These are phyloP conservation scores for Centropus unirufus DNA, from an alignment of 2,113 vertebrate species.

Conservation along the genomic window DNA sequence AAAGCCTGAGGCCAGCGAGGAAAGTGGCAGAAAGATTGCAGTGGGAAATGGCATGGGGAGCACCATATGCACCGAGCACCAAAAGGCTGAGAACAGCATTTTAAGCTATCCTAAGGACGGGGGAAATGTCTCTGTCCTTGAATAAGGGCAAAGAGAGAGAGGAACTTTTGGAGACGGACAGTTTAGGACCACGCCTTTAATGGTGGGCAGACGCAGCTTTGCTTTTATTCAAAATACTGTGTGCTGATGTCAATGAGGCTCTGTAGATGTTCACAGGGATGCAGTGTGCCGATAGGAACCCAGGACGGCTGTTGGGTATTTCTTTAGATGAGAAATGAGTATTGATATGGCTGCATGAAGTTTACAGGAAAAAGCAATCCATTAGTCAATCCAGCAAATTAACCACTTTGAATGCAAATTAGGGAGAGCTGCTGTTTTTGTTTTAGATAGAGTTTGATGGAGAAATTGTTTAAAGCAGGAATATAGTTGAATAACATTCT, in stretches of 20 bases:
- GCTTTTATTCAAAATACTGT: accelerated
- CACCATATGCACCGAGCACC: slow-evolving; percentile 2
- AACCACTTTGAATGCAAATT: background rate
- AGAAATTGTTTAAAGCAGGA: background rate
- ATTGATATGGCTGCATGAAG: background rate
- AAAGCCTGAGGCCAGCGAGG: slow-evolving; percentile 19
- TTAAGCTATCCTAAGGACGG: background rate
- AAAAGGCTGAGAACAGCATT: slow-evolving; percentile 10
- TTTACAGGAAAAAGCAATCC: background rate
- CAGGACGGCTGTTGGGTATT: background rate
- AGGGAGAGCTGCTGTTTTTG: background rate
- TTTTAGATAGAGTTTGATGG: background rate
- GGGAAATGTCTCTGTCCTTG: background rate
- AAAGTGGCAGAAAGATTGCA: background rate
- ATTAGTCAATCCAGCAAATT: background rate
- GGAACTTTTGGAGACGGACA: background rate
- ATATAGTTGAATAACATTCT: background rate
- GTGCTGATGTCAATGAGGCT: background rate
- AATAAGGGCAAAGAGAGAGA: background rate
- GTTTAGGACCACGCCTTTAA: background rate
- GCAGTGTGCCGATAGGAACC: background rate
- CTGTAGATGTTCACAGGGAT: background rate
- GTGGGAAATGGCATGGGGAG: background rate
- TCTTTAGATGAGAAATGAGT: background rate
- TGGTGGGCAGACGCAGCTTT: background rate